phyloP scores from a whole-genome alignment of 2,797 vertebrate genomes.

The Oryzias sinensis region DNA sequence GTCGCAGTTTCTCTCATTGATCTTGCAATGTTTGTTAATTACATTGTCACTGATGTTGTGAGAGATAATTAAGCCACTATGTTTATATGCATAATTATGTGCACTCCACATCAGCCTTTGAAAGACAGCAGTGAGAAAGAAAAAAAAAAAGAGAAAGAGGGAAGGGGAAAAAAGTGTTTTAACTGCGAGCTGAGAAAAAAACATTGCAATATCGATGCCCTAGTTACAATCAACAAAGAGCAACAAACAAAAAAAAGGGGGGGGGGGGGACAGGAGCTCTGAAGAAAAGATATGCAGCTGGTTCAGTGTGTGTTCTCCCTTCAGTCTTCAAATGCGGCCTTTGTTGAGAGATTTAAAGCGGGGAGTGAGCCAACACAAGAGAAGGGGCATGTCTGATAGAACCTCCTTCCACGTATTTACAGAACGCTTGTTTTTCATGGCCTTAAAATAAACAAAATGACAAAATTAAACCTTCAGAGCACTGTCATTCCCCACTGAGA shows the following conservation, averaged over 20 bases:
- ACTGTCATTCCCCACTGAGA: no score
- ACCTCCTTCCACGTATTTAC: conserved; percentile 73
- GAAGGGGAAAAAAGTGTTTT: conserved; percentile 68
- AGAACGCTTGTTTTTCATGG: conserved; percentile 47
- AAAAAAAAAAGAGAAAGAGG: conserved; percentile 40
- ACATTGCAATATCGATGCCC: conserved; percentile 84
- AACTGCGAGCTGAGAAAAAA: conserved; percentile 82
- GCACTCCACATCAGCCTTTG: conserved; percentile 91
- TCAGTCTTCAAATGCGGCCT: conserved; percentile 70
- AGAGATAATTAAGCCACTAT: conserved; percentile 99
- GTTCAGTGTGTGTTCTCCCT: conserved; percentile 65
- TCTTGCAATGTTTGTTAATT: conserved; percentile 99
- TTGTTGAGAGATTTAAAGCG: conserved; percentile 65
- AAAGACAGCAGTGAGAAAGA: conserved; percentile 78
- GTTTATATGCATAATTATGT: conserved; percentile 99
- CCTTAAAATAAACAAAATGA: conserved; percentile 74
- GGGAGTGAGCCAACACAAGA: conserved; percentile 38
- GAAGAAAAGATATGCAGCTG: conserved; percentile 73
- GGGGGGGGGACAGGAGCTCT: conserved; percentile 48
- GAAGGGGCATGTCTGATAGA: conserved; percentile 65
- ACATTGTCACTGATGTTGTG: conserved; percentile 99
- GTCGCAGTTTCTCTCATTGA: conserved; percentile 99
- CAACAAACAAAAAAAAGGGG: conserved; percentile 57
- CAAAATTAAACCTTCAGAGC: no score
- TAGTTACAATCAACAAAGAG: conserved; percentile 86